Conservation (phyloP, 2,113 vertebrate species). For the Puma concolor region DNA sequence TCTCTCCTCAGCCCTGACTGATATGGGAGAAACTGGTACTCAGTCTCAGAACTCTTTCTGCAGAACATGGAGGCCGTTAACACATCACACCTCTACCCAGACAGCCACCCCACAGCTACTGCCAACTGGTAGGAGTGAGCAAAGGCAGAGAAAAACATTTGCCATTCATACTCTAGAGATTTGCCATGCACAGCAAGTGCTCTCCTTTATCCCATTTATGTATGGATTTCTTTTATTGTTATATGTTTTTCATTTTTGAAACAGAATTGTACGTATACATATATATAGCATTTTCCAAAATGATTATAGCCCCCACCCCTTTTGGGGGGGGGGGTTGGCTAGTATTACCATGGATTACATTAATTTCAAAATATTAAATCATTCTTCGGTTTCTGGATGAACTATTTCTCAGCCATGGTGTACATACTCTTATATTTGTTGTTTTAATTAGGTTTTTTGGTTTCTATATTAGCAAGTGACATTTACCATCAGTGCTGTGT, state of each 20-base stretch:
- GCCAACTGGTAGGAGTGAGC: not conserved
- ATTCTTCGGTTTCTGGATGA: slow-evolving; percentile 7
- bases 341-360: not conserved
- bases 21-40: not conserved
- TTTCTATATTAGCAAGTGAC: not conserved
- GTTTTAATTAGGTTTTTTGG: not conserved
- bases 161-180: not conserved
- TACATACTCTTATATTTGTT: not conserved
- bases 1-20: not conserved
- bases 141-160: not conserved
- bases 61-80: not conserved
- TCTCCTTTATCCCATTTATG: not conserved
- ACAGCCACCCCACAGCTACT: not conserved
- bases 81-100: not conserved
- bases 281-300: not conserved
- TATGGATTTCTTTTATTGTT: not conserved
- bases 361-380: slow-evolving; percentile 31
- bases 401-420: not conserved
- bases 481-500: not conserved
- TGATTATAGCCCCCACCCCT: not conserved
- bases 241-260: not conserved
- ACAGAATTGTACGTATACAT: not conserved
- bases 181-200: not conserved
- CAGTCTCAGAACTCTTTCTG: not conserved
- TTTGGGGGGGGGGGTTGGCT: not conserved